Evolutionary conservation across 2,113 vertebrate species (phyloP).

Genomic region (Dromiciops gliroides): DNA sequence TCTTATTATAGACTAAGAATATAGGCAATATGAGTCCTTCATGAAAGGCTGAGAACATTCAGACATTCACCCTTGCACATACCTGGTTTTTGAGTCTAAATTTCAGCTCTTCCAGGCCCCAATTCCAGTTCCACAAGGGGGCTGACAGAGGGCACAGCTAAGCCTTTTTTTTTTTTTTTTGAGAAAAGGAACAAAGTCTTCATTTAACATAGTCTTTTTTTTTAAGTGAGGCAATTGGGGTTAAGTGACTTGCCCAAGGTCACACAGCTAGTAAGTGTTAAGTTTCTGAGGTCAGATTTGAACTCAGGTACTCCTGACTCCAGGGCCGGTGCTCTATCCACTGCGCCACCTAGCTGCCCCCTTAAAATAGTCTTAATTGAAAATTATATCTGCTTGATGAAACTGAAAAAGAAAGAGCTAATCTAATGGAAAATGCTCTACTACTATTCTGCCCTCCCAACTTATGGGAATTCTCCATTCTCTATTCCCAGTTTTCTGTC

Average conservation of each 20-base stretch:
- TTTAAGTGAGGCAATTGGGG: too few species aligned
- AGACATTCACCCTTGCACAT: constrained; percentile 55
- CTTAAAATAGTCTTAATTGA: neutral
- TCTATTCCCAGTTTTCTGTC: constrained; percentile 1
- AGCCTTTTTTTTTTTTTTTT: neutral
- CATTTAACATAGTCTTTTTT: neutral
- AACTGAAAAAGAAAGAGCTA: neutral
- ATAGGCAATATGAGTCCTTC: constrained; percentile 49
- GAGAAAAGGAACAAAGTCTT: neutral
- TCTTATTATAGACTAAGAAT: constrained; percentile 63
- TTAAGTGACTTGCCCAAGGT: too few species aligned
- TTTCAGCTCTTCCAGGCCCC: neutral
- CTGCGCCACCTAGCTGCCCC: too few species aligned
- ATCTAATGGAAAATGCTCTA: neutral
- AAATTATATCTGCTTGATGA: neutral
- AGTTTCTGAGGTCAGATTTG: too few species aligned
- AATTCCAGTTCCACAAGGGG: neutral
- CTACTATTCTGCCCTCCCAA: neutral
- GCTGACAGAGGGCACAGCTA: neutral
- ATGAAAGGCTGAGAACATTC: constrained; percentile 49
- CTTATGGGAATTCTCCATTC: constrained; percentile 31
- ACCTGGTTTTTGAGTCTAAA: constrained; percentile 45
- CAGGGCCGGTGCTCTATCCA: too few species aligned
- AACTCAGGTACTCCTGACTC: too few species aligned
- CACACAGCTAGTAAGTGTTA: too few species aligned